Conservation (phyloP, 2,113 vertebrate genomes). For the Platanista minor region DNA sequence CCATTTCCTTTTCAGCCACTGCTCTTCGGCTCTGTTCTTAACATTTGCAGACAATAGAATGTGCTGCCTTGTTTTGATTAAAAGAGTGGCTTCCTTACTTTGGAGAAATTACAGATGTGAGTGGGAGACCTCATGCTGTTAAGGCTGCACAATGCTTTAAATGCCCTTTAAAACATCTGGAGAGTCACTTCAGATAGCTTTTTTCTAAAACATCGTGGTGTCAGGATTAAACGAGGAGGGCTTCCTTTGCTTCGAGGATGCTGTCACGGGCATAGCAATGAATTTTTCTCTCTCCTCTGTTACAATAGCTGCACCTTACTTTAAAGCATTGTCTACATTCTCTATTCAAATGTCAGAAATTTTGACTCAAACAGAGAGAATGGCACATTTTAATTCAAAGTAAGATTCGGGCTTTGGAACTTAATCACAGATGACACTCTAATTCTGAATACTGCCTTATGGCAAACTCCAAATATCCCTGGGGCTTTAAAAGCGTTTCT, state of each 20-base stretch:
- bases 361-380: slow-evolving; percentile 36
- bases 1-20: not conserved
- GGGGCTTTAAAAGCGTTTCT: not conserved
- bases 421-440: slow-evolving; percentile 17
- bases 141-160: not conserved
- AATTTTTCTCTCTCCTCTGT: not conserved
- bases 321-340: slow-evolving; percentile 24
- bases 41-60: not conserved
- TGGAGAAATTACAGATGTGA: slow-evolving; percentile 12
- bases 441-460: not conserved
- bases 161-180: slow-evolving; percentile 33
- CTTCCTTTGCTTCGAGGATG: slow-evolving; percentile 22
- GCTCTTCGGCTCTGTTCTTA: not conserved
- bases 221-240: not conserved
- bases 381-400: slow-evolving; percentile 37
- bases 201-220: not conserved
- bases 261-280: not conserved
- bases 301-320: not conserved
- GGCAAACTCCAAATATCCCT: not conserved
- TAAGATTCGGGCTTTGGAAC: slow-evolving; percentile 8
- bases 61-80: slow-evolving; percentile 27
- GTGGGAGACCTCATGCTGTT: slow-evolving; percentile 13
- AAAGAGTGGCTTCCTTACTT: slow-evolving; percentile 7
- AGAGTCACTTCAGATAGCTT: slow-evolving; percentile 27
- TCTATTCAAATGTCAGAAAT: slow-evolving; percentile 48